Base-by-base conservation (phyloP, 2,113 vertebrate genomes). In the Xyliphius kryptos region DNA sequence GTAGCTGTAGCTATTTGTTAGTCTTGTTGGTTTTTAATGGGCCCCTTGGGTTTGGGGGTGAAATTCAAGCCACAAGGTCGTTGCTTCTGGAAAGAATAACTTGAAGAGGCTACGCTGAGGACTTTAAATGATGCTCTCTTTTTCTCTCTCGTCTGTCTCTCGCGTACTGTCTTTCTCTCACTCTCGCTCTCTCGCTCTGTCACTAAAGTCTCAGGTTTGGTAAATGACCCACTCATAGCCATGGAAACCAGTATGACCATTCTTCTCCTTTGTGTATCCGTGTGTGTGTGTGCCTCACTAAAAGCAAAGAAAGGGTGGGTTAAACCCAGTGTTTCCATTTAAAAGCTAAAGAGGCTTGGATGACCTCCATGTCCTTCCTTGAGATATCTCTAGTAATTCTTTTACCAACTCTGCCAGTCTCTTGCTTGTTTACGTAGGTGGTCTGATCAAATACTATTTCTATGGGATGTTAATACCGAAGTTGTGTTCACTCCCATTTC, bases 191-290 rank as follows among this genome's bases (percentile, higher is more conserved):
- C 75, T 83, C 56, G 13, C 2, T 59, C 19, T 49, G 19, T 11
- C 32, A 52, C 50, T 62, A 46, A 46, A 40, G n/a, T 41, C 47
- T 46, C 36, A 58, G 50, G 38, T 48, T 58, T 50, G 47, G 47
- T 56, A 63, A 58, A 56, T 73, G 70, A 73, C 61, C 53, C 38
- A 48, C 88, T 80, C 81, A 67, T 64, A 80, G 75, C 83, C 62
- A 73, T 87, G 84, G 83, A 83, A 89, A 85, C 79, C 59, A 76
- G 78, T 74, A 48, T 44, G 70, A 70, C 67, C 75, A 76, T 80
- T 74, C 79, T 61, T 21, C 57, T 63, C 67, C 46, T 59, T 59
- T 26, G 3, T 37, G 11, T 61, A 17, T 71, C 53, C 63, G 19
- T 69, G 74, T 61, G 63, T 72, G 60, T 63, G 14, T 77, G 71